phyloP scores from a whole-genome alignment of 1,140 invertebrate species.

The Plectrocnemia conspersa region DNA sequence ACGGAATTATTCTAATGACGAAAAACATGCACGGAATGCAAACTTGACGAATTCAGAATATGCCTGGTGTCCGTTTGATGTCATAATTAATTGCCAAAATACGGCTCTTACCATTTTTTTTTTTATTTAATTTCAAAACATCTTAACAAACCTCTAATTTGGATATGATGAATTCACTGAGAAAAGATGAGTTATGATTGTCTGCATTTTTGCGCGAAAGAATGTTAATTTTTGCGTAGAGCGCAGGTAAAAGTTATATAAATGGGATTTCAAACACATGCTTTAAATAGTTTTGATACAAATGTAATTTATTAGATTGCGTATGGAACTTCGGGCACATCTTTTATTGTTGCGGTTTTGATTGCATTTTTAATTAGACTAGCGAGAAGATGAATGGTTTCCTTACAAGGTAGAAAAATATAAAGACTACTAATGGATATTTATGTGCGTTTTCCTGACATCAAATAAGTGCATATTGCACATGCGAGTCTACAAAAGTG shows the following conservation, averaged over 20 bases:
- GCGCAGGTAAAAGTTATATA: too few relatives aligned
- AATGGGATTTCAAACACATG: too few relatives aligned
- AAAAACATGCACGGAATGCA: conserved; percentile 30
- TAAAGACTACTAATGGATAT: conserved; percentile 8
- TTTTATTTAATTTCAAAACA: too few relatives aligned
- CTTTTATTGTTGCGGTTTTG: too few relatives aligned
- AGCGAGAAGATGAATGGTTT: conserved; percentile 7
- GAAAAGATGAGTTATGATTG: neutral
- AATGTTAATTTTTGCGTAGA: conserved; percentile 1
- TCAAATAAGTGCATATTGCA: conserved; percentile 14
- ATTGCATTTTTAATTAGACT: too few relatives aligned
- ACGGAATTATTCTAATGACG: conserved; percentile 3
- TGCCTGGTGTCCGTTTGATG: conserved; percentile 28
- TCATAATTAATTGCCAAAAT: conserved; percentile 35
- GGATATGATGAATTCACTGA: conserved; percentile 13
- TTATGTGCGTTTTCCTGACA: conserved; percentile 8
- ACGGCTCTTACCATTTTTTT: too few relatives aligned
- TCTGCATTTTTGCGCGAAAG: neutral
- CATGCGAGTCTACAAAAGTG: conserved; percentile 10
- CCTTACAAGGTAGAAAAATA: conserved; percentile 2
- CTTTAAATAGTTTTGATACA: too few relatives aligned
- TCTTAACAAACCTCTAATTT: too few relatives aligned
- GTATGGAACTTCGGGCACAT: too few relatives aligned
- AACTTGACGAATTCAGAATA: conserved; percentile 30
- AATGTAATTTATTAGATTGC: too few relatives aligned